Percentiles rank a stretch among this genome's conserved stretches.
These are phyloP conservation scores for Scleropages formosus DNA, from an alignment of 2,797 vertebrate genomes.

Conservation along the genomic window DNA sequence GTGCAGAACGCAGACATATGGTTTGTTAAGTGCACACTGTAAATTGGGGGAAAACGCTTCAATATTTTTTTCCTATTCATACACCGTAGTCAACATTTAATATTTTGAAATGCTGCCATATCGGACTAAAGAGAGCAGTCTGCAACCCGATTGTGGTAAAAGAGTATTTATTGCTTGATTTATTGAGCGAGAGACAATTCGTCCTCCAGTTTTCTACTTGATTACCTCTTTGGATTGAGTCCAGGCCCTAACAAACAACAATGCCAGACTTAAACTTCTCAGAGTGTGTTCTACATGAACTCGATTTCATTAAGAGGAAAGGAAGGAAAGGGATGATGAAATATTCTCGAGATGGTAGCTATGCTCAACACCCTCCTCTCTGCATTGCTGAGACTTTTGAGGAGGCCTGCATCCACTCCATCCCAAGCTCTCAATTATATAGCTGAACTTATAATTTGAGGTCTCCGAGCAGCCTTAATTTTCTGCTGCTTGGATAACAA, in stretches of 20 bases:
- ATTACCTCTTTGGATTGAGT: slow-evolving; percentile 30
- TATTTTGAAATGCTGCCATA: background rate
- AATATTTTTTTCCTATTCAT: background rate
- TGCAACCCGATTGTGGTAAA: background rate
- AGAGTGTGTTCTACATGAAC: background rate
- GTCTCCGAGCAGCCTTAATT: slow-evolving; percentile 43
- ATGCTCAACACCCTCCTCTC: background rate
- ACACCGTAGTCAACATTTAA: background rate
- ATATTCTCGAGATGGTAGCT: background rate
- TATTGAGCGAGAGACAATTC: slow-evolving; percentile 13
- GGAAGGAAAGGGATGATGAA: slow-evolving; percentile 11
- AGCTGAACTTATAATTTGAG: background rate
- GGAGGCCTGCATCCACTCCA: background rate
- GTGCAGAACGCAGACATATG: slow-evolving; percentile 1
- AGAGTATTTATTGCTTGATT: slow-evolving; percentile 22
- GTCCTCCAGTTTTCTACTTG: slow-evolving; percentile 15
- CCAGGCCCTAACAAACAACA: slow-evolving; percentile 22
- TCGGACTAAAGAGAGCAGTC: background rate
- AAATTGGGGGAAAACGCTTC: background rate
- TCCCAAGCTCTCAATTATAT: background rate
- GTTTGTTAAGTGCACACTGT: background rate
- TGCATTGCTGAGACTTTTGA: background rate
- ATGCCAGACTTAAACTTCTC: slow-evolving; percentile 17
- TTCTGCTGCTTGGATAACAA: slow-evolving; percentile 36
- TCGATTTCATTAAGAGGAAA: background rate